These are phyloP conservation scores for Heliconius melpomene DNA, from an alignment of 1,140 invertebrate species.

Conservation along the genomic window DNA sequence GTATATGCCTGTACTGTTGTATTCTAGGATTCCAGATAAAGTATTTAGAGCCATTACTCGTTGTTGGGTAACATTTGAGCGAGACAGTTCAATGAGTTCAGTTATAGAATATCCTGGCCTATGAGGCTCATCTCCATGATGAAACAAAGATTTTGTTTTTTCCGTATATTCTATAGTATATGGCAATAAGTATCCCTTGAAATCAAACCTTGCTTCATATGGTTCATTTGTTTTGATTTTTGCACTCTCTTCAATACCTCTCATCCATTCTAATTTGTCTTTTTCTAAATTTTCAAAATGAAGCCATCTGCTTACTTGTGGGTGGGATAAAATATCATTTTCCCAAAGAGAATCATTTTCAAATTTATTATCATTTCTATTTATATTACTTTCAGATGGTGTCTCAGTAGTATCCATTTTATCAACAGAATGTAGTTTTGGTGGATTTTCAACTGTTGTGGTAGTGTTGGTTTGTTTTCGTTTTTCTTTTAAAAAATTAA, in stretches of 20 bases:
- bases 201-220: conserved; percentile 88
- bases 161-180: conserved; percentile 83
- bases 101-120: conserved; percentile 93
- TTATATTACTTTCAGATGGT: conserved; percentile 9
- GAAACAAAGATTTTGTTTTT: conserved; percentile 86
- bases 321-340: conserved; percentile 83
- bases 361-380: background rate
- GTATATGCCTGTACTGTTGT: conserved; percentile 87
- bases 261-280: conserved; percentile 93
- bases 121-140: conserved; percentile 95
- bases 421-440: background rate
- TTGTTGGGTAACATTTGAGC: conserved; percentile 89
- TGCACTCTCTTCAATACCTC: conserved; percentile 82
- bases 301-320: conserved; percentile 86
- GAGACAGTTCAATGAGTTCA: conserved; percentile 89
- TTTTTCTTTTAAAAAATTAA: conserved; percentile 85
- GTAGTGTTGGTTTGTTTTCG: conserved; percentile 53
- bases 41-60: conserved; percentile 89
- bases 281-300: conserved; percentile 91
- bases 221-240: conserved; percentile 78
- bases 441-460: background rate
- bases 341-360: conserved; percentile 63
- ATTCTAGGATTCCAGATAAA: conserved; percentile 89
- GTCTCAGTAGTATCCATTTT: conserved; percentile 10
- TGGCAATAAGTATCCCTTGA: conserved; percentile 86